Base-by-base conservation (phyloP, 30 jellyfish, hydroid and myxozoan species). In the Aurelia aurita region DNA sequence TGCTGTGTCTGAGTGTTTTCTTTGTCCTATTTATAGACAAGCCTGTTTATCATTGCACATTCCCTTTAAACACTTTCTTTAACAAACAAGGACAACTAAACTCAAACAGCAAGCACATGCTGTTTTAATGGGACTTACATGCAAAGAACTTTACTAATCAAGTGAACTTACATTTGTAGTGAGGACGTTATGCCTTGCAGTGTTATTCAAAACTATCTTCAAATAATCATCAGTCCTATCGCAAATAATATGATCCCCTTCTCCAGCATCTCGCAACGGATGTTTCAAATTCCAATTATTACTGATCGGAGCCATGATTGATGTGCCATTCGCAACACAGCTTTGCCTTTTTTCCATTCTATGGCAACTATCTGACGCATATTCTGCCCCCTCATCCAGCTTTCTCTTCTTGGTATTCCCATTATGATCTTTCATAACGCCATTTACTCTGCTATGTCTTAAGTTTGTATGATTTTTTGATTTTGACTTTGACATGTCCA, bases 121-220 rank as follows among this genome's bases (percentile, higher is more conserved):
- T n/a, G n/a, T n/a, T n/a, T n/a, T n/a, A n/a, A n/a, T n/a, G n/a
- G n/a, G n/a, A n/a, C n/a, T n/a, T n/a, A n/a, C n/a, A 39, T 15
- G 9, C 18, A 39, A 39, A 15, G 1, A 39, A 39, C 15, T 9
- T 39, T 7, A 39, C 16, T 39, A 39, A 35, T 5, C 47, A 35
- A 35, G 11, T 29, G 27, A 5, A 60, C 98, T 93, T 66, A 93
- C 98, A 47, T 72, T 78, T 49, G 66, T 23, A 13, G 97, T 87
- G 39, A 93, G 78, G 16, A 93, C 80, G 49, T 93, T 93, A 54
- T 88, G 92, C 26, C 91, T 74, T 18, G 88, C 85, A 9, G 91
- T 74, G 70, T 93, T 93, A 59, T 93, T 93, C 60, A 93, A 34
- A 6, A 91, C 71, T 58, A 93, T 88, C 76, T 69, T 79, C 96